A percentile compares a stretch with the other conserved stretches of the same genome.
These are phyloP conservation scores for Hesperophylax magnus DNA, from an alignment of 1,140 invertebrate species.

Conservation along the genomic window DNA sequence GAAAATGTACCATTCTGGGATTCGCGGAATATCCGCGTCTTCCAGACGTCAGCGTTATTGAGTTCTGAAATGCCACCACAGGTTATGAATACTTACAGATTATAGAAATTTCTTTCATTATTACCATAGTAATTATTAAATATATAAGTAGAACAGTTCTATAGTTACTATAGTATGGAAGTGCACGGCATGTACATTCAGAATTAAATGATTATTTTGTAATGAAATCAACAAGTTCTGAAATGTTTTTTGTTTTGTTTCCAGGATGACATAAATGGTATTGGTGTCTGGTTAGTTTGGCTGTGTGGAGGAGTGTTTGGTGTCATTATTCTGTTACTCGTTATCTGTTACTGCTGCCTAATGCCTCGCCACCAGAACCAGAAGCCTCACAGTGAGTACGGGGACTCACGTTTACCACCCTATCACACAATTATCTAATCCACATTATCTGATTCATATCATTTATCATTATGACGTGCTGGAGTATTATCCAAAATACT, in stretches of 20 bases:
- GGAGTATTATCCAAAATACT: too few species aligned
- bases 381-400: slow-evolving; percentile 61
- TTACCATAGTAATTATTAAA: neutral
- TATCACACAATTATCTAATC: too few species aligned
- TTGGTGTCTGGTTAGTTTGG: slow-evolving; percentile 69
- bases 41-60: slow-evolving; percentile 25
- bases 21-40: slow-evolving; percentile 46
- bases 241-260: slow-evolving; percentile 53
- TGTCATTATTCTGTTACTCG: slow-evolving; percentile 64
- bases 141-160: neutral
- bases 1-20: slow-evolving; percentile 38
- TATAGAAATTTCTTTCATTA: too few species aligned
- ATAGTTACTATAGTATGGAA: too few species aligned
- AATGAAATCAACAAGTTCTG: too few species aligned
- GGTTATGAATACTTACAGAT: slow-evolving; percentile 31
- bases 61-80: slow-evolving; percentile 49
- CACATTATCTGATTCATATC: too few species aligned
- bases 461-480: too few species aligned
- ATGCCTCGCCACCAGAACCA: slow-evolving; percentile 71
- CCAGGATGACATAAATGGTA: slow-evolving; percentile 61
- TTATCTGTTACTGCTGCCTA: slow-evolving; percentile 71
- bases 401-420: too few species aligned
- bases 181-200: too few species aligned
- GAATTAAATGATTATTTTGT: too few species aligned
- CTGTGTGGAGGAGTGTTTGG: slow-evolving; percentile 69